Base-by-base conservation (phyloP, 2,113 vertebrate genomes). In the Asarcornis scutulata region DNA sequence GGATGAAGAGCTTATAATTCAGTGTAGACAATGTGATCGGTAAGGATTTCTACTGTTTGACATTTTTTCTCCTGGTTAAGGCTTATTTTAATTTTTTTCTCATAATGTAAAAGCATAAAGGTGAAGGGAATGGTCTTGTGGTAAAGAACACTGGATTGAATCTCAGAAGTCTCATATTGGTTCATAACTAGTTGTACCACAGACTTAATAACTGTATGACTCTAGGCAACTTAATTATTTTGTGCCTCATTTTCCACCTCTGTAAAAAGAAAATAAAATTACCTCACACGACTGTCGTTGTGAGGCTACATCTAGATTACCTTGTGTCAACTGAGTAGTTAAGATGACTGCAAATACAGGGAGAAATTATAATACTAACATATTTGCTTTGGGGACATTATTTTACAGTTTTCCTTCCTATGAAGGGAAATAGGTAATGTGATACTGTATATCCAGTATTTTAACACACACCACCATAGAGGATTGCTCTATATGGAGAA, bases 21-120 rank as follows among this genome's bases (percentile, higher is more conserved):
- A 99, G 94, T 99, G 99, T 71, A 98, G 98, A 44, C 99, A 99
- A 32, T 99, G 99, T 48, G 99, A 99, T 96, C 98, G 99, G 99
- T 99, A 98, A 95, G 96, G 52, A 31, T 44, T 91, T 46, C n/a
- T 88, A 3, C 16, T 64, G 12, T 9, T 73, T 68, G 42, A 7
- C 36, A 9, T 6, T 38, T 72, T 42, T 59, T 40, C 56, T n/a
- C 40, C 17, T 17, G 20, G 29, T 93, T 74, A 63, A 79, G 22
- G 12, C n/a, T 82, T 72, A 17, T 36, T 89, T 84, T 81, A 7
- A 15, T 50, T 71, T 48, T 86, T 21, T 10, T 2, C 52, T 50
- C 18, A 7, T 38, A 66, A 48, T 71, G 7, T 83, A 31, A 80
- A 82, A 91, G 15, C 0, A 0, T 89, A 84, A 86, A 94, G 40